A percentile compares a stretch with the other conserved stretches of the same genome.
These are phyloP conservation scores for Paramormyrops hopkinsi DNA, from an alignment of 2,797 vertebrate genomes.

Conservation along the genomic window DNA sequence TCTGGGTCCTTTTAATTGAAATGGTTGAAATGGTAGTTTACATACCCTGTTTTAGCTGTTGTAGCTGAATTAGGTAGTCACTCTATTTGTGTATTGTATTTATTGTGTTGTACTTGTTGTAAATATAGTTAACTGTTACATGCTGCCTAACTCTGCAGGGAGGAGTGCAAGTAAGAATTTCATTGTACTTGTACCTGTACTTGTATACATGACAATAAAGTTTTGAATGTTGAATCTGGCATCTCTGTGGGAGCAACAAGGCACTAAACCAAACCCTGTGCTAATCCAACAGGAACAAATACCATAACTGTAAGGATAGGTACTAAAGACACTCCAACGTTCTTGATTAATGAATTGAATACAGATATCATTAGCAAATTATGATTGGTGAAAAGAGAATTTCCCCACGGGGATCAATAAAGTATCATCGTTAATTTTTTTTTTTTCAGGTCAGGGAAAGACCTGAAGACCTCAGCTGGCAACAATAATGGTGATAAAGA, in stretches of 20 bases:
- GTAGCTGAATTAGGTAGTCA: background rate
- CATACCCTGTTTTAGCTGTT: background rate
- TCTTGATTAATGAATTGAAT: background rate
- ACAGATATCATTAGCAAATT: background rate
- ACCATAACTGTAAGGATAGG: background rate
- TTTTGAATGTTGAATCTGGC: background rate
- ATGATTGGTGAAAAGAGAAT: background rate
- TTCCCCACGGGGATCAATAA: background rate
- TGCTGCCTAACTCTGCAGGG: background rate
- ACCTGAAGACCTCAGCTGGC: background rate
- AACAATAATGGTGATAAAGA: background rate
- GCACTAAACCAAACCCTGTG: background rate
- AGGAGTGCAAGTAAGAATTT: background rate
- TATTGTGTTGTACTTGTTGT: background rate
- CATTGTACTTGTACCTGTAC: background rate
- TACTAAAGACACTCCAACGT: background rate
- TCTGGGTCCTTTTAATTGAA: background rate
- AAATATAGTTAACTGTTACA: background rate
- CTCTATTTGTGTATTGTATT: background rate
- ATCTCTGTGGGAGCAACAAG: background rate
- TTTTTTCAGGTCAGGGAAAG: background rate
- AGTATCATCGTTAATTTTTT: background rate
- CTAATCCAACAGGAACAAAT: background rate
- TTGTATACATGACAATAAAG: background rate
- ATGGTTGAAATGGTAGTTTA: background rate